Evolutionary conservation across 2,113 vertebrate genomes (phyloP).

Genomic region (Vireo altiloquus): DNA sequence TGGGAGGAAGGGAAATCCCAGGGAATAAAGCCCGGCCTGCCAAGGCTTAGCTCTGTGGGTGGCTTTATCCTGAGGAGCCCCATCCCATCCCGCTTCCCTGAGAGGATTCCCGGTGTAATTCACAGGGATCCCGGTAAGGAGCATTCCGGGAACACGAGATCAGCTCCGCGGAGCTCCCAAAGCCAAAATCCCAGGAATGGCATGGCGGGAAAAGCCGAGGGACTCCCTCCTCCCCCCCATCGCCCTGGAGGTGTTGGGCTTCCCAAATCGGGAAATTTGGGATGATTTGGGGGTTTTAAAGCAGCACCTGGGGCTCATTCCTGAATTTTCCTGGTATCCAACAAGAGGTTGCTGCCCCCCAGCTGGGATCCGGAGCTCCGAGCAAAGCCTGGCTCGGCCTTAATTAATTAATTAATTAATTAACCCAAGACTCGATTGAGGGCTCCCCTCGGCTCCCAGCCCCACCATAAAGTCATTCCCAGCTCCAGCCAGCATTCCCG

Average conservation of each 20-base stretch:
- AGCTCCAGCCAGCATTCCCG: background rate
- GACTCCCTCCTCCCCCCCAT: background rate
- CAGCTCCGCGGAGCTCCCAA: background rate
- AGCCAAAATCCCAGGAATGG: background rate
- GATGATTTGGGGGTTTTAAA: conserved; percentile 28
- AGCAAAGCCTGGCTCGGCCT: conserved; percentile 62
- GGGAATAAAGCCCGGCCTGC: background rate
- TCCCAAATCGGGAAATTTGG: background rate
- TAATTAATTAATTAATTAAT: conserved; percentile 71
- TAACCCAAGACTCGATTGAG: conserved; percentile 68
- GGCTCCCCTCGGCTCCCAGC: conserved; percentile 54
- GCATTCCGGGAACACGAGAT: background rate
- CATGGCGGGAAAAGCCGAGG: background rate
- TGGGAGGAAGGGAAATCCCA: background rate
- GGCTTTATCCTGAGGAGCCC: conserved; percentile 22
- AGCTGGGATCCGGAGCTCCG: conserved; percentile 42
- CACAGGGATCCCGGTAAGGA: background rate
- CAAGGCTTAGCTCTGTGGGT: background rate
- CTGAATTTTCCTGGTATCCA: background rate
- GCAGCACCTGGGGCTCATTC: conserved; percentile 30
- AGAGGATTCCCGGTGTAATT: conserved; percentile 22
- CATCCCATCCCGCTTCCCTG: background rate
- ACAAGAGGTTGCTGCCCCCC: conserved; percentile 42
- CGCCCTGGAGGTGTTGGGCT: background rate
- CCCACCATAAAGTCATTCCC: conserved; percentile 48